A percentile compares a stretch with the other conserved stretches of the same genome.
These are phyloP conservation scores for Bursaphelenchus okinawaensis DNA, from an alignment of 2,888 invertebrate species.

Conservation along the genomic window DNA sequence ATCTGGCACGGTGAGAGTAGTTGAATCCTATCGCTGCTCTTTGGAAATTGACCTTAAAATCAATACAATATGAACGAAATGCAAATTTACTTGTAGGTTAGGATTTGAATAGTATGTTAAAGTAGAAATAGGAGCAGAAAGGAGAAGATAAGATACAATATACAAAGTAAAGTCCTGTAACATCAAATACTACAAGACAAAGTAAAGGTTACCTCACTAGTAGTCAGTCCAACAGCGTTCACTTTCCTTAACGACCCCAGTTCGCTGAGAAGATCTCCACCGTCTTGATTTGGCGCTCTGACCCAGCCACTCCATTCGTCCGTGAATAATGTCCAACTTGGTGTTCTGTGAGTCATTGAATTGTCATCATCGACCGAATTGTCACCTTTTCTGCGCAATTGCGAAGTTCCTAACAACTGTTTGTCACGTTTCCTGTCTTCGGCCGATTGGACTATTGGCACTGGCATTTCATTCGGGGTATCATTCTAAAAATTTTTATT, in stretches of 20 bases:
- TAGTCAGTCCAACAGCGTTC: conserved; percentile 22
- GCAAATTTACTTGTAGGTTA: neutral
- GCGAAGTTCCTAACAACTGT: neutral
- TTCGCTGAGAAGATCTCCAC: conserved; percentile 21
- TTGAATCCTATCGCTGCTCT: conserved; percentile 29
- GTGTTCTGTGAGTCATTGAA: neutral
- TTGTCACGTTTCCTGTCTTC: conserved; percentile 24
- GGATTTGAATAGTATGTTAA: too few species aligned
- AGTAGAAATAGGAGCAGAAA: too few species aligned
- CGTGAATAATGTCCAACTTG: neutral
- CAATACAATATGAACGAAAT: neutral
- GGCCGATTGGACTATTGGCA: conserved; percentile 30
- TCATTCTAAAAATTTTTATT: conserved; percentile 21
- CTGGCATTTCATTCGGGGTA: conserved; percentile 28
- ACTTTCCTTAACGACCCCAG: conserved; percentile 25
- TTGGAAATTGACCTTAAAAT: conserved; percentile 25
- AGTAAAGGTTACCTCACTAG: conserved; percentile 29
- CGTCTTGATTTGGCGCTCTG: conserved; percentile 24
- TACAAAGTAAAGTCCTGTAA: too few species aligned
- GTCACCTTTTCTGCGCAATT: neutral
- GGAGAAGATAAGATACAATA: too few species aligned
- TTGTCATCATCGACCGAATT: neutral
- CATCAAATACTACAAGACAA: too few species aligned
- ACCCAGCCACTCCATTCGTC: conserved; percentile 25
- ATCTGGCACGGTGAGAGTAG: conserved; percentile 19